Conservation (phyloP, 2,888 invertebrate genomes). For the Cordilura impudica region DNA sequence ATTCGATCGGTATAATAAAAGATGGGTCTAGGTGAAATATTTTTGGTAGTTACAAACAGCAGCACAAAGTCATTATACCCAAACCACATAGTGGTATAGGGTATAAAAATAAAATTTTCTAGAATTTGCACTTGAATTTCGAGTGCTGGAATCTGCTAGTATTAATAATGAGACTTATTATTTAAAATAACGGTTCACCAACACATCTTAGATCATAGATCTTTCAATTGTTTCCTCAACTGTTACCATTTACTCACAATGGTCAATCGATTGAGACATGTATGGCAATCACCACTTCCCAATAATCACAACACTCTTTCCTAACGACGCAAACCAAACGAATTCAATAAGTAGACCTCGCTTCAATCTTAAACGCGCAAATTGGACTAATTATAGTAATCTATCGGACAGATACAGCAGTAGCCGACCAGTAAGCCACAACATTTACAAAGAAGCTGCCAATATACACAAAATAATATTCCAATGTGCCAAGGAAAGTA, state of each 20-base stretch:
- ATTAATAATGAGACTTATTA: neutral
- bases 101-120: no score
- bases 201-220: neutral
- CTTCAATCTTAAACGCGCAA: conserved; percentile 8
- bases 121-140: no score
- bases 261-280: neutral
- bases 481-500: conserved; percentile 32
- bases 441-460: conserved; percentile 49
- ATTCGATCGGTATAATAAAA: no score
- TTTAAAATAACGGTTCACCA: neutral
- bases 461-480: conserved; percentile 43
- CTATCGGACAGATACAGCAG: neutral
- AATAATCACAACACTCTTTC: neutral
- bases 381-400: conserved; percentile 15
- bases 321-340: neutral
- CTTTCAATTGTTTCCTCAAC: neutral
- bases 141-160: no score
- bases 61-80: no score
- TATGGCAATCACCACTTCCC: neutral
- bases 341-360: neutral
- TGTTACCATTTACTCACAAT: neutral
- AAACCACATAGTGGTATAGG: no score
- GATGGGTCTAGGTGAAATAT: no score
- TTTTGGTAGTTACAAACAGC: no score
- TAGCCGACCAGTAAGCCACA: conserved; percentile 2